Base-by-base conservation (phyloP, 2,113 vertebrate species). In the Chrysochloris asiatica region DNA sequence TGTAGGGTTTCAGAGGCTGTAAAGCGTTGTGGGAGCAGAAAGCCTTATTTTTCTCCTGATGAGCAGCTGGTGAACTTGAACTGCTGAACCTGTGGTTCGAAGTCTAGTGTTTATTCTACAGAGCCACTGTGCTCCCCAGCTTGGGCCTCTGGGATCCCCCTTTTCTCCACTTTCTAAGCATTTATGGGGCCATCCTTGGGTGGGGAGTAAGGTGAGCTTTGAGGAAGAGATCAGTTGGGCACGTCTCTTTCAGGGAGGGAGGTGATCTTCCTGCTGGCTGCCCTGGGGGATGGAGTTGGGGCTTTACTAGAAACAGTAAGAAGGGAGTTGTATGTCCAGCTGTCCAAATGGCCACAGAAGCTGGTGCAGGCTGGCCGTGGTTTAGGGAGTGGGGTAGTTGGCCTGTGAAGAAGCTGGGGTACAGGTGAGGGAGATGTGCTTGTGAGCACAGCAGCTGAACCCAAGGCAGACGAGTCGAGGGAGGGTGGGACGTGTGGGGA, bases 161-260 rank as follows among this genome's bases (percentile, higher is more conserved):
- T 54, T 22, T 59, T 82, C 67, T 47, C 59, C 45, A 36, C 24
- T 36, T 1, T 38, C 63, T 45, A n/a, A 43, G 30, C 41, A 67
- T 65, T 50, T 38, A 8, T 9, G 41, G 28, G 88, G 56, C 43
- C 2, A 16, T 6, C 12, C 19, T 22, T 2, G 1, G 16, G 1
- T 41, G 4, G 2, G 1, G 48, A 43, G 19, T 16, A 24, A 48
- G 2, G 0, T 4, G 0, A 54, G 72, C 52, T 63, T 63, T n/a
- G n/a, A n/a, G 10, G 50, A 84, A 73, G 38, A 77, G 50, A 10
- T 50, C 48, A 16, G 16, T 16, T 50, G 48, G 8, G 48, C 48
- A 50, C 48, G n/a, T n/a, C n/a, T n/a, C n/a, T n/a, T n/a, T n/a
- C n/a, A n/a, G n/a, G n/a, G n/a, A n/a, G n/a, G n/a, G n/a, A n/a